Evolutionary conservation across 1,140 invertebrate genomes (phyloP), one percentile per base, ranked within the genome.

Genomic region (Brachystomella parvula): DNA sequence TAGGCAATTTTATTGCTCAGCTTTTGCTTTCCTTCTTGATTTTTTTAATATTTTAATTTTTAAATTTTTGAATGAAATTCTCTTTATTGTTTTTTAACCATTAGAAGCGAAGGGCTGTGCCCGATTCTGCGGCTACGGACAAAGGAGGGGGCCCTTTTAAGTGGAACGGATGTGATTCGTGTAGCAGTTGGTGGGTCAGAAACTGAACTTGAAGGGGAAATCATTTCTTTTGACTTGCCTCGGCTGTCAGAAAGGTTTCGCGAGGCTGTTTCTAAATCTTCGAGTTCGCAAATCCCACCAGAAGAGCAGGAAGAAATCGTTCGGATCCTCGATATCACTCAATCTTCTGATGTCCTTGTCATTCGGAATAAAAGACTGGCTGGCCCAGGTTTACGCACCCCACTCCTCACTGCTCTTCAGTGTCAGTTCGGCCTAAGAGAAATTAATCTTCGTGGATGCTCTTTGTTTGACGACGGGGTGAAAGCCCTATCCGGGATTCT

Each of bases 121-220:
- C 68, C 66, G 3, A 68, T 64, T n/a, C 15, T 73, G 17, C 35
- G 32, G 0, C 39, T 73, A 2, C 47, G 33, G 6, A 70, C 68
- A 44, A 70, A 64, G 57, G 71, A 70, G 32, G 71, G 71, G 2
- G 68, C 68, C 6, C 17, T 35, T n/a, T 68, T 73, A 30, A 64
- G 35, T 3, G 64, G 61, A 1, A 61, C 39, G 1, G 71, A 73
- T 39, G 61, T 29, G 1, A 70, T 73, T 39, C 60, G 64, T n/a
- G 21, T 61, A 39, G 68, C 60, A 1, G 47, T 70, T 17, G 47
- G 47, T 21, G 68, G 19, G 0, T 53, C 32, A 47, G 68, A 70
- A 32, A 68, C 47, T 1, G 69, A 73, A 32, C 63, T 73, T 2
- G 44, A 63, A 1, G 71, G 60, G 3, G 53, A n/a, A 9, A 64